A percentile compares a stretch with the other conserved stretches of the same genome.
phyloP scores from a whole-genome alignment of 1,140 invertebrate genomes.

The Drosophila sucinea region DNA sequence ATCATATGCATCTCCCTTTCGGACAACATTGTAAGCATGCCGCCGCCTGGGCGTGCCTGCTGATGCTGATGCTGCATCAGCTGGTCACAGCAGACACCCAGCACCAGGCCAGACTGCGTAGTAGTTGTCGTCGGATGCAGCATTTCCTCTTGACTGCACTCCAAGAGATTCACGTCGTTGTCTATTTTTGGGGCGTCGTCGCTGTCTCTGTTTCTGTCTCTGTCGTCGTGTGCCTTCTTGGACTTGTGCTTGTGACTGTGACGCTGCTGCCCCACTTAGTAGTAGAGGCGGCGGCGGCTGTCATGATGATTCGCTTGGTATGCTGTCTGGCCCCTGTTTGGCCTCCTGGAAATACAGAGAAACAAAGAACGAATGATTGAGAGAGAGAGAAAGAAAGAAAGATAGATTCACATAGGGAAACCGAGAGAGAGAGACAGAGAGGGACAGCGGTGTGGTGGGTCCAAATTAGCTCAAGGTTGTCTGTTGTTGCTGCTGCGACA shows the following conservation, averaged over 20 bases:
- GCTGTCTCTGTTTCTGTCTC: conserved; percentile 37
- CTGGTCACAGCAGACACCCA: conserved; percentile 75
- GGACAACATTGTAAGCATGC: conserved; percentile 21
- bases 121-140: conserved; percentile 43
- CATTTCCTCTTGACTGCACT: conserved; percentile 50
- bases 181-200: conserved; percentile 76
- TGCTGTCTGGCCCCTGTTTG: conserved; percentile 67
- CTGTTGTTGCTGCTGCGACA: conserved; percentile 38
- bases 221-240: conserved; percentile 6
- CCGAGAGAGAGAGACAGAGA: background rate
- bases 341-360: conserved; percentile 61
- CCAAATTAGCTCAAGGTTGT: conserved; percentile 82
- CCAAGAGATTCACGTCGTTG: conserved; percentile 16
- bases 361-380: conserved; percentile 13
- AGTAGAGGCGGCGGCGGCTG: conserved; percentile 54
- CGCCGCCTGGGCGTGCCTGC: conserved; percentile 20
- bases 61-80: conserved; percentile 52
- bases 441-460: conserved; percentile 10
- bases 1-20: conserved; percentile 7
- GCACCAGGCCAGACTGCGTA: conserved; percentile 60
- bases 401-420: conserved; percentile 24
- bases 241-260: conserved; percentile 62
- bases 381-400: background rate
- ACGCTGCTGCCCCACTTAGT: conserved; percentile 73
- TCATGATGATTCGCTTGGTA: conserved; percentile 74